Evolutionary conservation across 2,113 vertebrate species (phyloP).

Genomic region (Hippocampus mohnikei): DNA sequence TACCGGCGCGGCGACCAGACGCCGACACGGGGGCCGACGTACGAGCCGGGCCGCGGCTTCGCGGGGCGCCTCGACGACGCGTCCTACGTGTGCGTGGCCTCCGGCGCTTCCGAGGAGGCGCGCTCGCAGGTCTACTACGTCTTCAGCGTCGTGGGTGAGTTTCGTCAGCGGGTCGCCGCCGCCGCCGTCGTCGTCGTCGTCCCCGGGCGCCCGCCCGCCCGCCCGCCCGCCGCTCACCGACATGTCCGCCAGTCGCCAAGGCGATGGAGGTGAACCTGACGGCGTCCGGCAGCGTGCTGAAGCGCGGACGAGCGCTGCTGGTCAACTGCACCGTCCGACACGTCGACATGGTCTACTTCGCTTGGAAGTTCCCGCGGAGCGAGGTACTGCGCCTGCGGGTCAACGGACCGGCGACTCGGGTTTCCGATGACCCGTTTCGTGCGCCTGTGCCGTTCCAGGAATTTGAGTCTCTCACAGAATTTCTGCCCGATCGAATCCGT

Average conservation of each 20-base stretch:
- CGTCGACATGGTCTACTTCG: slow-evolving; percentile 80
- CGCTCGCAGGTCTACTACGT: slow-evolving; percentile 80
- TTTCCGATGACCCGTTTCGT: no score
- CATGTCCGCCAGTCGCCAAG: slow-evolving; percentile 67
- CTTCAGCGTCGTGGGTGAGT: slow-evolving; percentile 82
- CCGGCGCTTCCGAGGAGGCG: slow-evolving; percentile 64
- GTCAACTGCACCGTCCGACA: slow-evolving; percentile 83
- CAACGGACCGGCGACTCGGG: no score
- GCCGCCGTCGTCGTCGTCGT: no score
- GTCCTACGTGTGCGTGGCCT: slow-evolving; percentile 81
- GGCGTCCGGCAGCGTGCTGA: slow-evolving; percentile 76
- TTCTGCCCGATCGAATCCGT: slow-evolving; percentile 74
- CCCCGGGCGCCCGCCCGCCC: not conserved
- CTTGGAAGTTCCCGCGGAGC: slow-evolving; percentile 83
- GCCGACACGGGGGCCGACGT: slow-evolving; percentile 55
- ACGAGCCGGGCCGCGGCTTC: slow-evolving; percentile 80
- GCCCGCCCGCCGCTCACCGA: not conserved
- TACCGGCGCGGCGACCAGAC: slow-evolving; percentile 72
- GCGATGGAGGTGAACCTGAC: slow-evolving; percentile 78
- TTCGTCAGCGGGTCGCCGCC: not conserved
- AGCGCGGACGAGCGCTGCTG: slow-evolving; percentile 79
- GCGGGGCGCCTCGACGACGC: slow-evolving; percentile 82
- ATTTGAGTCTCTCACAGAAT: slow-evolving; percentile 76
- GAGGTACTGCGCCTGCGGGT: slow-evolving; percentile 61
- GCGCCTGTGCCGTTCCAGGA: slow-evolving; percentile 46